Percentiles rank a stretch among this genome's conserved stretches.
These are phyloP conservation scores for Thunnus albacares DNA, from an alignment of 2,797 vertebrate species.

Conservation along the genomic window DNA sequence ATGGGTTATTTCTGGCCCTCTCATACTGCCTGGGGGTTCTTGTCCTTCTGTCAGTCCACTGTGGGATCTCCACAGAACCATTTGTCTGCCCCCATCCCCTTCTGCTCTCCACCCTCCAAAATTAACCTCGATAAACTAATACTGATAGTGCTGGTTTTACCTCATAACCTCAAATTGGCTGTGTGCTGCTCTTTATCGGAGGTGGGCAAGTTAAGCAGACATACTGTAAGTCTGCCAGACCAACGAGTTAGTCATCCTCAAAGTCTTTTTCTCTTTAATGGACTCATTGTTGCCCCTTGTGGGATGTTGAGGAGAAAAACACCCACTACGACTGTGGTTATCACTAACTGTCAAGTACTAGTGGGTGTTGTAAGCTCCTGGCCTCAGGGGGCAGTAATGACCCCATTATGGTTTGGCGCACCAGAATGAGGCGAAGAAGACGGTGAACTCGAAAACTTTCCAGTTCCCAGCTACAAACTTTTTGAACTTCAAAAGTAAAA, in stretches of 20 bases:
- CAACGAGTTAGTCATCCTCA: not conserved
- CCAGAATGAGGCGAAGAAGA: too few relatives aligned
- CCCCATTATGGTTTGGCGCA: too few relatives aligned
- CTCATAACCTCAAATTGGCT: not conserved
- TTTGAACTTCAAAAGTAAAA: not conserved
- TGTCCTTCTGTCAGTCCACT: conserved; percentile 68
- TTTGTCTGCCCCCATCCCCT: conserved; percentile 6
- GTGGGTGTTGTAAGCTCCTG: too few relatives aligned
- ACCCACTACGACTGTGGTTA: too few relatives aligned
- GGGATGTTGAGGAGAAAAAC: too few relatives aligned
- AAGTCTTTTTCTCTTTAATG: too few relatives aligned
- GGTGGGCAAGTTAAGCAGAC: not conserved
- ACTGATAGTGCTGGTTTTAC: conserved; percentile 3
- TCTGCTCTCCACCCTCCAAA: conserved; percentile 13
- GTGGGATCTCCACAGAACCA: conserved; percentile 30
- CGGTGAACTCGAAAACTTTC: too few relatives aligned
- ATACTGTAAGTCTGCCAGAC: too few relatives aligned
- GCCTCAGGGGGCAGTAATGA: too few relatives aligned
- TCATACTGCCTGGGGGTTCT: conserved; percentile 56
- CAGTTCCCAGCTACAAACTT: not conserved
- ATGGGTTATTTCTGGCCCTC: conserved; percentile 74
- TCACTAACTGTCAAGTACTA: too few relatives aligned
- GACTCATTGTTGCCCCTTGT: too few relatives aligned
- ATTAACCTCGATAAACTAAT: conserved; percentile 8
- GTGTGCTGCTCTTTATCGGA: not conserved